These are phyloP conservation scores for Dipodomys stephensi DNA, from an alignment of 2,113 vertebrate genomes.

Conservation along the genomic window DNA sequence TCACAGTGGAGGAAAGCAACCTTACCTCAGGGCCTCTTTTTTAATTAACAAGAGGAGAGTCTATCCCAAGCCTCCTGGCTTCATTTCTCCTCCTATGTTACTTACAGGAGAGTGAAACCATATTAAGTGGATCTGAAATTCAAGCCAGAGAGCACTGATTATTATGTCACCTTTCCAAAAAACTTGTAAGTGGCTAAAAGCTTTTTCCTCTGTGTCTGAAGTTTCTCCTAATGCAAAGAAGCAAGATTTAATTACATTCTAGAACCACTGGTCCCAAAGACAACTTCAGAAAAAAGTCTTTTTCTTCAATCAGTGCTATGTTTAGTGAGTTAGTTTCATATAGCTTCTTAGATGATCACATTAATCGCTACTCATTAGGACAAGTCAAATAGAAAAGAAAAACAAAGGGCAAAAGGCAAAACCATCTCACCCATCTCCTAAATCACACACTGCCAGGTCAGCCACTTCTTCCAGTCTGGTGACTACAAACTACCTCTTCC, in stretches of 20 bases:
- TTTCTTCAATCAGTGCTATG: not conserved
- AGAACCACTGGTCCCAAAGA: not conserved
- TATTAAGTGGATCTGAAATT: constrained; percentile 14
- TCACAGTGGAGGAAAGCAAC: not conserved
- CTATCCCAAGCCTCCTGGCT: not conserved
- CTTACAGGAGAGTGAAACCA: not conserved
- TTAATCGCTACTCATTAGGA: not conserved
- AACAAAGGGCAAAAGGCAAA: not conserved
- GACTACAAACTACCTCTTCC: not conserved
- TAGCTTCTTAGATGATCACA: not conserved
- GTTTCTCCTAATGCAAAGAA: constrained; percentile 32
- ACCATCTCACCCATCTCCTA: not conserved
- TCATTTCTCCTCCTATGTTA: not conserved
- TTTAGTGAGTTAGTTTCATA: constrained; percentile 10
- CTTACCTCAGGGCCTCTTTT: not conserved
- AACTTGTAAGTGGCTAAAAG: constrained; percentile 36
- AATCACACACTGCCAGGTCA: not conserved
- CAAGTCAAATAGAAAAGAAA: not conserved
- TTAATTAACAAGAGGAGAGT: not conserved
- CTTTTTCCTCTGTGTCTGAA: constrained; percentile 25
- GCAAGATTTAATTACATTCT: constrained; percentile 38
- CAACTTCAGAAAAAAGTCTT: not conserved
- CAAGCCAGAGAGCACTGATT: not conserved
- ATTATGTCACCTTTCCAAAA: not conserved
- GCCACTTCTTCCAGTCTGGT: not conserved